Percentiles rank a stretch among this genome's conserved stretches.
Conservation (phyloP, 2,888 invertebrate genomes). For the Slavum lentiscoides region DNA sequence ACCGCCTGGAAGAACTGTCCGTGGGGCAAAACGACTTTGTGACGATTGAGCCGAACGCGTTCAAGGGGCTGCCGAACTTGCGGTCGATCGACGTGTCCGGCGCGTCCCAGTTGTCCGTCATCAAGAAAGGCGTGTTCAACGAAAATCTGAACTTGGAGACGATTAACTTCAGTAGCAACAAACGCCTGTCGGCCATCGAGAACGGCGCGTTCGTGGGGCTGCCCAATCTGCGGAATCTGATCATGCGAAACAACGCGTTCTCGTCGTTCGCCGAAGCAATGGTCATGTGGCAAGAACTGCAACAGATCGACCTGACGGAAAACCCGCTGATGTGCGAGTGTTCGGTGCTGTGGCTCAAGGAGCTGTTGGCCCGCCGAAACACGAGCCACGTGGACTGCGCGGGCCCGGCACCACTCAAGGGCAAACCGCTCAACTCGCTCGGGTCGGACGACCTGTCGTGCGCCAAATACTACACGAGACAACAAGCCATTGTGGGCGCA, state of each 20-base stretch:
- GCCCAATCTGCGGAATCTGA: conserved; percentile 76
- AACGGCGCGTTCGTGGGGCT: conserved; percentile 77
- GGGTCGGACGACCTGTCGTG: conserved; percentile 80
- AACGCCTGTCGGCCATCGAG: conserved; percentile 72
- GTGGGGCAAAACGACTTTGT: conserved; percentile 83
- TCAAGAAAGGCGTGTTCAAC: conserved; percentile 77
- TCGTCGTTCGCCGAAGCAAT: conserved; percentile 76
- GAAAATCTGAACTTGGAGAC: conserved; percentile 81
- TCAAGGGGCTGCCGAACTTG: conserved; percentile 74
- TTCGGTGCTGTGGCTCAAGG: conserved; percentile 77
- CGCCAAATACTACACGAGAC: conserved; percentile 75
- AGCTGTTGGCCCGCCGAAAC: conserved; percentile 71
- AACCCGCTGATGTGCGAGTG: conserved; percentile 84
- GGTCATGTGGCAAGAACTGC: conserved; percentile 77
- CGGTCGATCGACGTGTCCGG: conserved; percentile 78
- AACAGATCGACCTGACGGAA: conserved; percentile 76
- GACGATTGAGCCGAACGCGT: conserved; percentile 72
- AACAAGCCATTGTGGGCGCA: conserved; percentile 78
- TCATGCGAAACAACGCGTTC: conserved; percentile 78
- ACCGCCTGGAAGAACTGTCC: conserved; percentile 76
- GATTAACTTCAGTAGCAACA: conserved; percentile 76
- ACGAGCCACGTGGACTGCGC: conserved; percentile 72
- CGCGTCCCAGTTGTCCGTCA: conserved; percentile 71
- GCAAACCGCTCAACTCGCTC: conserved; percentile 70
- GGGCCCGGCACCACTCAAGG: conserved; percentile 73